A percentile compares a stretch with the other conserved stretches of the same genome.
These are phyloP conservation scores for Eunapius fragilis DNA, from an alignment of 37 sponge, comb jelly and placozoan species.

Conservation along the genomic window DNA sequence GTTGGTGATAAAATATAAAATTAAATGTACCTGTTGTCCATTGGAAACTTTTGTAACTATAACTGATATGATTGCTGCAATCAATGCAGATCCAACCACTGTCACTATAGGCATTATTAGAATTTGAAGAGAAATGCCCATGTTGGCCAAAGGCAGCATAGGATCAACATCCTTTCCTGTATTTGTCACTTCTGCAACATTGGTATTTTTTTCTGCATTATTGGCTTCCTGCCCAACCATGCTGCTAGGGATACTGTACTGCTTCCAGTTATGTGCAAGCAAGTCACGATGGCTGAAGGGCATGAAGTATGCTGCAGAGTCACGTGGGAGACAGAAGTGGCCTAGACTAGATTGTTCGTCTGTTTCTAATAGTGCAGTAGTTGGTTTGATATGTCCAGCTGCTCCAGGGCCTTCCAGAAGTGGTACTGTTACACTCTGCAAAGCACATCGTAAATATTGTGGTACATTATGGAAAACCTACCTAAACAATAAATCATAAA, in stretches of 20 bases:
- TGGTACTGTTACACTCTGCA: constrained; percentile 5
- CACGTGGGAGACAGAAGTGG: constrained; percentile 50
- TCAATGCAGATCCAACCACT: constrained; percentile 33
- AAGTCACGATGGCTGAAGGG: constrained; percentile 11
- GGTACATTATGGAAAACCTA: no score
- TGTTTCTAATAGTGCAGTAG: background rate
- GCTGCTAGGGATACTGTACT: background rate
- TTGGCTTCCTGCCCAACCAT: background rate
- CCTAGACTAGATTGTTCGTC: constrained; percentile 5
- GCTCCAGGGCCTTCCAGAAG: constrained; percentile 31
- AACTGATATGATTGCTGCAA: constrained; percentile 52
- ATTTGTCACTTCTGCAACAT: background rate
- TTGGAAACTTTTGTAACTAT: constrained; percentile 12
- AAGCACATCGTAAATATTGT: no score
- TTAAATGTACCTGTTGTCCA: background rate
- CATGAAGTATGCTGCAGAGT: background rate
- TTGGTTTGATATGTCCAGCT: background rate
- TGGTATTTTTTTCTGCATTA: background rate
- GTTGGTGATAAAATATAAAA: background rate
- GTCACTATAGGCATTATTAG: constrained; percentile 28
- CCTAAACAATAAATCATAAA: no score
- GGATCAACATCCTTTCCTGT: background rate
- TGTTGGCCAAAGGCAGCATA: background rate
- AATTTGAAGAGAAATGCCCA: background rate
- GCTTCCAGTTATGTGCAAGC: background rate